Evolutionary conservation across 2,113 vertebrate species (phyloP).

Genomic region (Delphinapterus leucas): DNA sequence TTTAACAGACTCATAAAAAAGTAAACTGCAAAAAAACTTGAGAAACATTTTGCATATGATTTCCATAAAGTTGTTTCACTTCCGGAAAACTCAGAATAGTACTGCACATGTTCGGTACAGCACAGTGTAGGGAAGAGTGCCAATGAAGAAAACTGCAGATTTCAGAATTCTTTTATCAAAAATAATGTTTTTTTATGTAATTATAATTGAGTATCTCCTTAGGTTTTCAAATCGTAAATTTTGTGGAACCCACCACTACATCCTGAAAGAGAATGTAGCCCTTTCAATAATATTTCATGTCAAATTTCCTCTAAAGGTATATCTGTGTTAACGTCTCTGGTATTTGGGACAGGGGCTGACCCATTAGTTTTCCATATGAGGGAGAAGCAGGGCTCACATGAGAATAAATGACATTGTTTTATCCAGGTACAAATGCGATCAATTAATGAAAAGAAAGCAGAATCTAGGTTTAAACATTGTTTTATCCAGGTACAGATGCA

Average conservation of each 20-base stretch:
- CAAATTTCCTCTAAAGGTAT: not conserved
- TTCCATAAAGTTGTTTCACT: conserved; percentile 74
- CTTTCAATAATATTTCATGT: not conserved
- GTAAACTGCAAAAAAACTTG: conserved; percentile 75
- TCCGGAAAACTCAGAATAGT: conserved; percentile 74
- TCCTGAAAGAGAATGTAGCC: not conserved
- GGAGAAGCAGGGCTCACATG: not conserved
- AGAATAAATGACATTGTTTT: not conserved
- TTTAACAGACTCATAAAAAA: conserved; percentile 79
- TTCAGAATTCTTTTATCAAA: conserved; percentile 25
- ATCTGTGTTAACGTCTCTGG: not conserved
- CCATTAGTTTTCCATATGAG: not conserved
- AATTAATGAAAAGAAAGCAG: not conserved
- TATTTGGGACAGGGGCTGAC: not conserved
- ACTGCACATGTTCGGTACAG: conserved; percentile 55
- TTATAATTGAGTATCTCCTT: not conserved
- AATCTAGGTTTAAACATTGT: not conserved
- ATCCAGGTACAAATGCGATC: not conserved
- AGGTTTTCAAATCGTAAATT: not conserved
- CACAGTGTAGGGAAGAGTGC: not conserved
- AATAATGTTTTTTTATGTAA: not conserved
- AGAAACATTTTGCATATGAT: conserved; percentile 76
- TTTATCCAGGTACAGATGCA: not conserved
- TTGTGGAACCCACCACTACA: not conserved
- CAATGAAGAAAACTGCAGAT: not conserved